Percentiles rank a stretch among this genome's conserved stretches.
Conservation (phyloP, 2,888 invertebrate genomes). For the Oligia fasciuncula region DNA sequence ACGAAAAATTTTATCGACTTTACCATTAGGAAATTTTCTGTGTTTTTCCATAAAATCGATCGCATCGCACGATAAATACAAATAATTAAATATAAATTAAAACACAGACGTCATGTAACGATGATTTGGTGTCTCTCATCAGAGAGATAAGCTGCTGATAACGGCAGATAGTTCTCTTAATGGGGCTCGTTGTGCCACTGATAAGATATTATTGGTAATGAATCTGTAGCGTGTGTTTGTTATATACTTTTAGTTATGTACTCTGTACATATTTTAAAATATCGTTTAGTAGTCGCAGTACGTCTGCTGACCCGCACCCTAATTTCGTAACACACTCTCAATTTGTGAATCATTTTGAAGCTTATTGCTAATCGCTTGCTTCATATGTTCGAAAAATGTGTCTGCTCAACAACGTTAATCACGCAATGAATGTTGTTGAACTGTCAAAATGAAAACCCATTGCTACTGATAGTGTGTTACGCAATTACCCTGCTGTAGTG, state of each 20-base stretch:
- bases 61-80: conserved; percentile 54
- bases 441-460: no score
- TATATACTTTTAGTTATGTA: conserved; percentile 10
- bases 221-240: conserved; percentile 70
- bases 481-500: not conserved
- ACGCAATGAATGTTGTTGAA: no score
- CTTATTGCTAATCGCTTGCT: no score
- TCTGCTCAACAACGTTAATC: no score
- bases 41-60: conserved; percentile 60
- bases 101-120: conserved; percentile 72
- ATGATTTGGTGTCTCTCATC: conserved; percentile 80
- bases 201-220: conserved; percentile 82
- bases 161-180: conserved; percentile 79
- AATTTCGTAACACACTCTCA: no score
- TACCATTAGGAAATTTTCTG: not conserved
- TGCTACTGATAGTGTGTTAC: no score
- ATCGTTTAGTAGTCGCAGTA: not conserved
- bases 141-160: conserved; percentile 79
- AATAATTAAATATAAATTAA: conserved; percentile 78
- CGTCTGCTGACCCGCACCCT: not conserved
- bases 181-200: conserved; percentile 77
- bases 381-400: no score
- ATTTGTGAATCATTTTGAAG: no score
- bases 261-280: not conserved
- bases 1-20: not conserved